Conservation (phyloP, 2,113 vertebrate species). For the Murina feae region DNA sequence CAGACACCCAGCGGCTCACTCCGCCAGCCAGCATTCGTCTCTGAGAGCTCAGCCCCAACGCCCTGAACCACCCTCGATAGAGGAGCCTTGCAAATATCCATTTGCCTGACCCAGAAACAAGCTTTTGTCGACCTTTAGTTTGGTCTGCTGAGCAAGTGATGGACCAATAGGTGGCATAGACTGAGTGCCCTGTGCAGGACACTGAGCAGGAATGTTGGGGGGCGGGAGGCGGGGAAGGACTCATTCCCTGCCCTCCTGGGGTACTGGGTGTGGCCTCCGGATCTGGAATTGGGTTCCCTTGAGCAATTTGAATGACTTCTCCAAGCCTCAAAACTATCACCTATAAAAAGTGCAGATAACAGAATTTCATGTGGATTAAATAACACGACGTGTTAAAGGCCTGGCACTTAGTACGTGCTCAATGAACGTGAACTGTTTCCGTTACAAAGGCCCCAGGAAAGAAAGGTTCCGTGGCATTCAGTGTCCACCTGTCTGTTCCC, state of each 20-base stretch:
- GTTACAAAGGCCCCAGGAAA: background rate
- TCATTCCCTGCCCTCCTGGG: background rate
- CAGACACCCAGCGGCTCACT: rapidly evolving
- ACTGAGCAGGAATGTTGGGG: rapidly evolving
- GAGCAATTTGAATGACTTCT: background rate
- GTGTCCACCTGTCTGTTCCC: background rate
- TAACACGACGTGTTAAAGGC: background rate
- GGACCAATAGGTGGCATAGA: background rate
- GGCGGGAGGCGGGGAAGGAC: no score
- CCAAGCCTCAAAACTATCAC: background rate
- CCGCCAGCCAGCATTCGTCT: background rate
- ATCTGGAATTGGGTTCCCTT: background rate
- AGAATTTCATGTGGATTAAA: background rate
- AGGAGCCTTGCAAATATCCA: background rate
- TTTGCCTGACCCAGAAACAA: background rate
- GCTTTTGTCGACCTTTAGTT: rapidly evolving
- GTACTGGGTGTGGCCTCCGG: background rate
- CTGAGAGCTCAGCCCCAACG: background rate
- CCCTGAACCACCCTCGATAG: rapidly evolving
- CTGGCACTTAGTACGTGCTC: background rate
- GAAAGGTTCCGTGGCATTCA: background rate
- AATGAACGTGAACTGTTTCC: background rate
- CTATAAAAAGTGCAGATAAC: background rate
- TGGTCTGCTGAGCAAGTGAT: background rate
- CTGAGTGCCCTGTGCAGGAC: background rate